Base-by-base conservation (phyloP, 2,113 vertebrate genomes). In the Bagarius yarrelli region DNA sequence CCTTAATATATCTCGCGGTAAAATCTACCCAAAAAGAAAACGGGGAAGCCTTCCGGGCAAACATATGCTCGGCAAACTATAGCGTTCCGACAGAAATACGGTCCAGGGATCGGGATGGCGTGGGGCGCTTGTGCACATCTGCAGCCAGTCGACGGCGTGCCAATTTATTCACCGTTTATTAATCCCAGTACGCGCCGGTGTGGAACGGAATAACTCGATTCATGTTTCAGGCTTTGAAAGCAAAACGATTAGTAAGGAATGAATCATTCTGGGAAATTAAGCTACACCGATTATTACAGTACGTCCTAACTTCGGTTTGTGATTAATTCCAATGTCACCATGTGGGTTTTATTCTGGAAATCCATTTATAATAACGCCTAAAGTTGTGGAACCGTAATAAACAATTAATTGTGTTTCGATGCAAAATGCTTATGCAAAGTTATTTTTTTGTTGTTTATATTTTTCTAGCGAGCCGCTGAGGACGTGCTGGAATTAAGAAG, bases 1-100 rank as follows among this genome's bases (percentile, higher is more conserved):
- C 89, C 85, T 91, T 90, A 88, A 91, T 90, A 90, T 88, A 88
- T 88, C 83, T 89, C 86, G 78, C 80, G 83, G 76, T 86, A 84
- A 88, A 88, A 85, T 61, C 78, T 87, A 86, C 84, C 79, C 85
- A 82, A 73, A 83, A 79, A 69, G 69, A 59, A 76, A 55, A 32
- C 70, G 50, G 52, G 47, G 73, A 63, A 83, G 78, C 72, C 69
- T 69, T 75, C 27, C 32, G 56, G 64, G 34, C 30, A 27, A 73
- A 30, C 69, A 78, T 77, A 34, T 74, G 50, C 23, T 76, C 44
- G 9, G n/a, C 19, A 59, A 80, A 56, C 40, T 64, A 47, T 32
- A n/a, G 40, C 19, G 47, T 59, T 47, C 27, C 34, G 59, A 77
- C 57, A 15, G 34, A 76, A 73, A 81, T 55, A 67, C 18, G 32